Conservation (phyloP, 1,140 invertebrate species). For the Caenorhabditis latens region DNA sequence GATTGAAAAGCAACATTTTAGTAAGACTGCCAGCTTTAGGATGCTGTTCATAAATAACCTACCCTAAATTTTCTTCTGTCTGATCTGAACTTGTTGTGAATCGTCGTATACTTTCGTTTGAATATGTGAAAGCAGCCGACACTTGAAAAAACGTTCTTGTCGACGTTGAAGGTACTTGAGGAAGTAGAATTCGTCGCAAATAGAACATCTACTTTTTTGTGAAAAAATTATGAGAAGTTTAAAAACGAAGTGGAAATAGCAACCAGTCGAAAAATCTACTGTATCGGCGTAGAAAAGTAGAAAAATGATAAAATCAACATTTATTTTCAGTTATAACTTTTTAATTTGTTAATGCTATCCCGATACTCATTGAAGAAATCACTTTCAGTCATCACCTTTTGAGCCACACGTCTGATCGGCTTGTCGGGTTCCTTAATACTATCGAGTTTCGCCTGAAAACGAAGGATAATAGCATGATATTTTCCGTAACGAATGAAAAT, state of each 20-base stretch:
- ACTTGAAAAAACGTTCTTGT: neutral
- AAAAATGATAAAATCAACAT: neutral
- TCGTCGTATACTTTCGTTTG: too few species aligned
- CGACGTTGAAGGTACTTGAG: neutral
- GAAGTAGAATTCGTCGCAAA: neutral
- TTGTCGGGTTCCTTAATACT: conserved; percentile 3
- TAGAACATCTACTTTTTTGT: neutral
- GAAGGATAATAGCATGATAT: neutral
- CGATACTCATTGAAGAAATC: conserved; percentile 36
- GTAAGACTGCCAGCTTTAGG: too few species aligned
- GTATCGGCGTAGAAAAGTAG: neutral
- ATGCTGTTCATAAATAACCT: neutral
- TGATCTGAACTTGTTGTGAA: neutral
- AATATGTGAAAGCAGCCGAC: neutral
- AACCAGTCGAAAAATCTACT: neutral
- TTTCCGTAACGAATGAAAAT: neutral
- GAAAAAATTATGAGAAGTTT: neutral
- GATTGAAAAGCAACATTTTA: too few species aligned
- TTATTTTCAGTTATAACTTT: conserved; percentile 3
- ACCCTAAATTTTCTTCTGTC: neutral
- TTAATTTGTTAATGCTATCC: conserved; percentile 4
- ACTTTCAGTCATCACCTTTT: neutral
- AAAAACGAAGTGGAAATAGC: neutral
- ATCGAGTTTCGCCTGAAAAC: neutral
- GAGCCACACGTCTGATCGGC: neutral